Conservation (phyloP, 2,797 vertebrate species). For the Karalla daura region DNA sequence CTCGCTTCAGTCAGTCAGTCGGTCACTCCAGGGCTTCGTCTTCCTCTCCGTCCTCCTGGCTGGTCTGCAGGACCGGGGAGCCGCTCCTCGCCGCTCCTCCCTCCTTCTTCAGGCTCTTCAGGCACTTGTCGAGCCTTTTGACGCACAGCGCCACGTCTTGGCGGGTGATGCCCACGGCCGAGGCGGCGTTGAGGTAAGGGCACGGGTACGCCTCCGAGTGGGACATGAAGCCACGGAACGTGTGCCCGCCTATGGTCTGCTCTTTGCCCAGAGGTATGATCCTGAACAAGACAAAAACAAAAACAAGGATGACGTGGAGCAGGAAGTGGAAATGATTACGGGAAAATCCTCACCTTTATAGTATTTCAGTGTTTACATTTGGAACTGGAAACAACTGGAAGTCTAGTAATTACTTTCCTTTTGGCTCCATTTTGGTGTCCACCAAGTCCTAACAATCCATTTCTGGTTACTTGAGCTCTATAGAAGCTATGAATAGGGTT, state of each 20-base stretch:
- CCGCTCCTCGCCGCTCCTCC: constrained; percentile 11
- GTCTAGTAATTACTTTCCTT: background rate
- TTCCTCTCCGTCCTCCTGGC: constrained; percentile 46
- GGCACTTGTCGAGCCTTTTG: constrained; percentile 94
- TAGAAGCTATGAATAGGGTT: too few relatives aligned
- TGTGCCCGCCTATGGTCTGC: constrained; percentile 91
- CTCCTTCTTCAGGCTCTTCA: constrained; percentile 87
- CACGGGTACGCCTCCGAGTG: constrained; percentile 90
- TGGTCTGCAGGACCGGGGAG: background rate
- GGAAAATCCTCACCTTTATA: too few relatives aligned
- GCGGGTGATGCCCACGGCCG: constrained; percentile 92
- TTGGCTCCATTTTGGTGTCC: background rate
- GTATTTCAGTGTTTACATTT: too few relatives aligned
- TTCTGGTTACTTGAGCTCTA: background rate
- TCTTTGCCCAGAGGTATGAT: constrained; percentile 90
- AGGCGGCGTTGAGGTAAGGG: constrained; percentile 96
- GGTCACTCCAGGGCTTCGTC: too few relatives aligned
- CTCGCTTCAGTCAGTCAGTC: too few relatives aligned
- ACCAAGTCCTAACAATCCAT: background rate
- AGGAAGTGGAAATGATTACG: too few relatives aligned
- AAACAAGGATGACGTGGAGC: background rate
- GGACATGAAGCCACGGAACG: constrained; percentile 95
- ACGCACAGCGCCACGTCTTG: constrained; percentile 91
- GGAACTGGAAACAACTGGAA: background rate
- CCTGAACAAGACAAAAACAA: constrained; percentile 79